Evolutionary conservation across 2,888 invertebrate species (phyloP).

Genomic region (Acleris laterana): DNA sequence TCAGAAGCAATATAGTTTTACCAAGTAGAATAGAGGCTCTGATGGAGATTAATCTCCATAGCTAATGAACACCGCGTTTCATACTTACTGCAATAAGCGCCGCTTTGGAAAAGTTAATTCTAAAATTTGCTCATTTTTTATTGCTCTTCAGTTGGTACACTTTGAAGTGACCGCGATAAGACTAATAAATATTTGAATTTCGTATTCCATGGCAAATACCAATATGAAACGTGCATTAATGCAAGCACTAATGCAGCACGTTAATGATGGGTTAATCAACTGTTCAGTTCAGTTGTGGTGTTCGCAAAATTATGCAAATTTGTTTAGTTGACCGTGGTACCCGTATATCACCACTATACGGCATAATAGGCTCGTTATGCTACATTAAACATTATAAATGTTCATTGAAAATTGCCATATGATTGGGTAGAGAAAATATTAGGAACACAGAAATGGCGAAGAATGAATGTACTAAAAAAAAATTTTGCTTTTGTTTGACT

Average conservation of each 20-base stretch:
- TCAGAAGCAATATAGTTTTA: too few relatives aligned
- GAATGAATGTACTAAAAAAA: too few relatives aligned
- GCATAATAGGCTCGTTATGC: slow-evolving; percentile 28
- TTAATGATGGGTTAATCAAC: slow-evolving; percentile 35
- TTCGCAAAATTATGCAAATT: slow-evolving; percentile 36
- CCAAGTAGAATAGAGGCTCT: too few relatives aligned
- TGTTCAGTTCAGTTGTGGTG: slow-evolving; percentile 27
- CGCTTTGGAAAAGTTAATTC: too few relatives aligned
- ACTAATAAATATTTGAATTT: not conserved
- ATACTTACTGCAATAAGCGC: too few relatives aligned
- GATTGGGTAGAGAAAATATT: not conserved
- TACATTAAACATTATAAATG: slow-evolving; percentile 17
- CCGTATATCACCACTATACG: slow-evolving; percentile 22
- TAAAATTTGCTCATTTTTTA: too few relatives aligned
- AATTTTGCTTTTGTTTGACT: too few relatives aligned
- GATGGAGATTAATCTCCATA: too few relatives aligned
- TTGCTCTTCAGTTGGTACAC: too few relatives aligned
- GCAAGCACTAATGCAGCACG: slow-evolving; percentile 24
- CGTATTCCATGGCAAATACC: not conserved
- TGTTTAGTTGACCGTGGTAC: slow-evolving; percentile 31
- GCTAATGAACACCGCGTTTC: too few relatives aligned
- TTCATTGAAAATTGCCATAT: slow-evolving; percentile 1
- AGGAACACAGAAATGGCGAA: too few relatives aligned
- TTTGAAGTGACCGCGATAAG: not conserved
- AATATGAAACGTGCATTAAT: slow-evolving; percentile 3